phyloP scores from a whole-genome alignment of 1,140 invertebrate genomes.

The Branchinecta lindahli region DNA sequence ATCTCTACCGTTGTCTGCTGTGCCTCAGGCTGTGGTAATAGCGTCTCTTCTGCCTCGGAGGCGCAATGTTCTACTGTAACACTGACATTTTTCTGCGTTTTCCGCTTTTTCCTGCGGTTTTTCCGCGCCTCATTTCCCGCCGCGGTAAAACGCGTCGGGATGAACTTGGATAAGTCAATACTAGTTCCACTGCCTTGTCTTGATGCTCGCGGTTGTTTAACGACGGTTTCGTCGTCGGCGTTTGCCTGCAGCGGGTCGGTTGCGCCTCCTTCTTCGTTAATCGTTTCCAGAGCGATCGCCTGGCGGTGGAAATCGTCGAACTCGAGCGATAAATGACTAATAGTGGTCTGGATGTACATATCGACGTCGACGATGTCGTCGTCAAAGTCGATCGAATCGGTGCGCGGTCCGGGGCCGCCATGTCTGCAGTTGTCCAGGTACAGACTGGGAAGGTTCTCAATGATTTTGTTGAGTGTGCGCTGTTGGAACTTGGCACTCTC shows the following conservation, averaged over 20 bases:
- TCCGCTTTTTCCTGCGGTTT: background rate
- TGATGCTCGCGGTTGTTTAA: background rate
- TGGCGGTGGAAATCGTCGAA: constrained; percentile 21
- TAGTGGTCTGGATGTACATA: constrained; percentile 17
- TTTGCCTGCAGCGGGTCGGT: background rate
- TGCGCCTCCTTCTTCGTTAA: background rate
- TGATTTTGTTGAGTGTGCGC: constrained; percentile 77
- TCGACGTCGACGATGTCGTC: constrained; percentile 33
- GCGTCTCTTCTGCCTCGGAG: background rate
- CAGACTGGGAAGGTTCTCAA: constrained; percentile 80
- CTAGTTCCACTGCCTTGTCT: constrained; percentile 1
- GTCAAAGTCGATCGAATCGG: constrained; percentile 57
- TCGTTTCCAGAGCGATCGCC: background rate
- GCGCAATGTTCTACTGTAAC: background rate
- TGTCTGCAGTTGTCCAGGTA: constrained; percentile 78
- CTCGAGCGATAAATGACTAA: background rate
- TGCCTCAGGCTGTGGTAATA: background rate
- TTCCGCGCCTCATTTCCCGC: background rate
- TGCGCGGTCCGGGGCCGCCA: constrained; percentile 61
- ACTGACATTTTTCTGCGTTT: background rate
- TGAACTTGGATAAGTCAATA: background rate
- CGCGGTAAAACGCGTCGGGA: background rate
- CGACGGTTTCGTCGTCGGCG: background rate
- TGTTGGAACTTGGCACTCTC: constrained; percentile 92
- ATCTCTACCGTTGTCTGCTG: constrained; percentile 2